Conservation (phyloP, 30 jellyfish, hydroid and myxozoan genomes). For the Rhopilema esculentum region DNA sequence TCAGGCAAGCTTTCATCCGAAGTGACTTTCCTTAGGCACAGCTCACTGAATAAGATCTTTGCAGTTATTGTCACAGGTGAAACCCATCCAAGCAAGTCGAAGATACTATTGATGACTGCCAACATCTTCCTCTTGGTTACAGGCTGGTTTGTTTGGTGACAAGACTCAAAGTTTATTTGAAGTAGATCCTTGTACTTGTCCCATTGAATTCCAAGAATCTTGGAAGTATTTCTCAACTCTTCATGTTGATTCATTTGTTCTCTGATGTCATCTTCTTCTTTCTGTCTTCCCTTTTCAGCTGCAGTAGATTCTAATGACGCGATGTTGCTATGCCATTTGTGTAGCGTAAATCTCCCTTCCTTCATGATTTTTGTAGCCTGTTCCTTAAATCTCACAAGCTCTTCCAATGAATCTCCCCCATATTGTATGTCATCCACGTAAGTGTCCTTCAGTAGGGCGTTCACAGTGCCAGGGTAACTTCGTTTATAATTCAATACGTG, state of each 20-base stretch:
- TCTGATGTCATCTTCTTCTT: conserved; percentile 3
- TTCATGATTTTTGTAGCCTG: conserved; percentile 53
- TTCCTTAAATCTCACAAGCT: conserved; percentile 35
- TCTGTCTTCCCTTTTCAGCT: conserved; percentile 7
- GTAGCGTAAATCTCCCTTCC: conserved; percentile 56
- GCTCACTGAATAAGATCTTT: conserved; percentile 5
- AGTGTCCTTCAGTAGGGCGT: conserved; percentile 20
- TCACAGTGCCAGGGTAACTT: conserved; percentile 4
- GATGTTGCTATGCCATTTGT: conserved; percentile 69
- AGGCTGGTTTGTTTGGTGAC: conserved; percentile 11
- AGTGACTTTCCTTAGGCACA: neutral
- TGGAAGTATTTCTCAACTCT: conserved; percentile 9
- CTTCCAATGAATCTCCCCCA: conserved; percentile 34
- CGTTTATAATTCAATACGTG: conserved; percentile 25
- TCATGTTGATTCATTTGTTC: conserved; percentile 1
- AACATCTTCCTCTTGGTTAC: conserved; percentile 21
- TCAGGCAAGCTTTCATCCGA: conserved; percentile 25
- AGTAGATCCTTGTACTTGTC: conserved; percentile 38
- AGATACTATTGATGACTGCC: conserved; percentile 10
- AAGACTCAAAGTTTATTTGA: conserved; percentile 16
- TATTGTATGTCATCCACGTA: conserved; percentile 50
- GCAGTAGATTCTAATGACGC: conserved; percentile 34
- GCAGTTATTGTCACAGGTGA: conserved; percentile 8
- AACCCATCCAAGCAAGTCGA: conserved; percentile 11
- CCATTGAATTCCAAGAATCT: conserved; percentile 68